Base-by-base conservation (phyloP, 1,140 invertebrate species). In the Zeugodacus cucurbitae region DNA sequence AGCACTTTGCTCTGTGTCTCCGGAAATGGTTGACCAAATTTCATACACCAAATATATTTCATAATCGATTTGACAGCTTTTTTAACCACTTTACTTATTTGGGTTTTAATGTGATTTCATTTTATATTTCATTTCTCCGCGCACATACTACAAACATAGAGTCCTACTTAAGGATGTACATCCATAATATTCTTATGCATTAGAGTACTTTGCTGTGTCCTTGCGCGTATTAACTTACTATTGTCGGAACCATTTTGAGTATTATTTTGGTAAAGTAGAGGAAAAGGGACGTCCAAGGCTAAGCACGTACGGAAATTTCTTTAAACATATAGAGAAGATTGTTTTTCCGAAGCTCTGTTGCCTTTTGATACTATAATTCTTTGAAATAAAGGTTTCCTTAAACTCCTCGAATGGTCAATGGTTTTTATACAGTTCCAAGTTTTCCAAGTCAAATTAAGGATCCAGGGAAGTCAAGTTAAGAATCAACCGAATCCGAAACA, bases 41-140 rank as follows among this genome's bases (percentile, higher is more conserved):
- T 82, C 41, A 20, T 82, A 29, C 44, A 54, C 20, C 74, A 82
- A 82, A 82, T 82, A 48, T 82, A 44, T 82, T 82, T 41, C 22
- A 29, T n/a, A 82, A 82, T 82, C 74, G 74, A 82, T 82, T 44
- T 82, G 37, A 82, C 74, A 82, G 74, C 74, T 48, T 48, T 82
- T 82, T 82, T 82, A 82, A 82, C 41, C 74, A 48, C 74, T 48
- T 78, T 29, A 48, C 74, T 82, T 82, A 44, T 48, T 48, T 82
- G 11, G 41, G 1, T 82, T 48, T 82, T 48, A 54, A 82, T 82
- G 41, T 8, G 74, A 82, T 82, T 82, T 82, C 41, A 82, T 48
- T 82, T 82, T 29, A 74, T 74, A 74, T 74, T 54, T 82, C 3
- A 41, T 48, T 82, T 48, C 22, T 48, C 8, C 22, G 1, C 20